A percentile compares a stretch with the other conserved stretches of the same genome.
These are phyloP conservation scores for Carposina sasakii DNA, from an alignment of 1,140 invertebrate genomes.

Conservation along the genomic window DNA sequence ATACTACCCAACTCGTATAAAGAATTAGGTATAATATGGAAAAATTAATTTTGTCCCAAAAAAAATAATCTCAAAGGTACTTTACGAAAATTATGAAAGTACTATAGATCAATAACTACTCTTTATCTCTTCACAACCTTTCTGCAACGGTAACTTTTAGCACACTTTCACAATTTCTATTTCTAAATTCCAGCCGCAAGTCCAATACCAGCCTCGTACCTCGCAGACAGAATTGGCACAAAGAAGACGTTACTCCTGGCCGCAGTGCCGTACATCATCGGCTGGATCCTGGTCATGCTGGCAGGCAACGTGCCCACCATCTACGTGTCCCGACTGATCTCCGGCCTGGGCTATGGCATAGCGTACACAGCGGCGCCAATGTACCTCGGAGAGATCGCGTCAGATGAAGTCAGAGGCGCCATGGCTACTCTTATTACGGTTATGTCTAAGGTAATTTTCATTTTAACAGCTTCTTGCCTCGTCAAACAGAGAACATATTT, in stretches of 20 bases:
- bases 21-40: no score
- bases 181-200: slow-evolving; percentile 54
- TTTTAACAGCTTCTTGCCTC: not conserved
- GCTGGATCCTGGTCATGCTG: slow-evolving; percentile 78
- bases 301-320: slow-evolving; percentile 66
- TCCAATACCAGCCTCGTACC: slow-evolving; percentile 62
- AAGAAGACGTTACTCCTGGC: slow-evolving; percentile 78
- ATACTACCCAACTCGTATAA: no score
- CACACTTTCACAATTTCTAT: no score
- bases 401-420: slow-evolving; percentile 79
- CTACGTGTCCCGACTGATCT: slow-evolving; percentile 71
- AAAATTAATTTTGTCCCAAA: no score
- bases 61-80: no score
- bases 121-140: no score
- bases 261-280: slow-evolving; percentile 75
- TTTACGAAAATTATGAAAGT: no score
- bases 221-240: slow-evolving; percentile 76
- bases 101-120: no score
- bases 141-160: no score
- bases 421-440: slow-evolving; percentile 81
- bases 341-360: slow-evolving; percentile 80
- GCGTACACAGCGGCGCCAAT: slow-evolving; percentile 77
- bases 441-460: slow-evolving; percentile 63
- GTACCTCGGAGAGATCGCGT: slow-evolving; percentile 79
- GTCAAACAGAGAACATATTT: no score